Evolutionary conservation across 2,797 vertebrate species (phyloP).

Genomic region (Phoeniculus purpureus): DNA sequence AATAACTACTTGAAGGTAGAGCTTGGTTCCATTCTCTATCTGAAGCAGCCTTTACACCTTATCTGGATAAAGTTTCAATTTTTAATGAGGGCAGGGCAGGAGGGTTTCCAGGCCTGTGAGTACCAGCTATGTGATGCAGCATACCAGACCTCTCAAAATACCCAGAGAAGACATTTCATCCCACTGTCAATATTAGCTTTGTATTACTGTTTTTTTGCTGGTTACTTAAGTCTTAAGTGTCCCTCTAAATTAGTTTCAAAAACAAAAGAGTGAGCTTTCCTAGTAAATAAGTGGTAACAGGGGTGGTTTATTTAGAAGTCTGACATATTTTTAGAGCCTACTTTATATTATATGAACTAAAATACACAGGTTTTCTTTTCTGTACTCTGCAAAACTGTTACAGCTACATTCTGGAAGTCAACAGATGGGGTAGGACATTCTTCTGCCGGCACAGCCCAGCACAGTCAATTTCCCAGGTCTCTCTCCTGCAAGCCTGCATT

Average conservation of each 20-base stretch:
- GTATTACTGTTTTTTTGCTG: background rate
- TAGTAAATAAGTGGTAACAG: background rate
- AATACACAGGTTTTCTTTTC: background rate
- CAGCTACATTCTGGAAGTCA: background rate
- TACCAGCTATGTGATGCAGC: constrained; percentile 31
- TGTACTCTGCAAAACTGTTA: background rate
- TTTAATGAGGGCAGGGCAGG: constrained; percentile 52
- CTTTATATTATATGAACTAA: background rate
- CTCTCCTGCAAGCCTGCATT: background rate
- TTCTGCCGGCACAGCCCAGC: constrained; percentile 6
- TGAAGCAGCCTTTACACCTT: constrained; percentile 33
- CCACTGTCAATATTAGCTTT: constrained; percentile 5
- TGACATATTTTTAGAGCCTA: background rate
- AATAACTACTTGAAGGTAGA: background rate
- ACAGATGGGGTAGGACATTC: background rate
- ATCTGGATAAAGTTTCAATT: constrained; percentile 51
- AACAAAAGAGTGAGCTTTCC: background rate
- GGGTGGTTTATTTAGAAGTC: background rate
- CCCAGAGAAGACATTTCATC: constrained; percentile 16
- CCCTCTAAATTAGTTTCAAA: background rate
- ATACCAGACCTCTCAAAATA: constrained; percentile 43
- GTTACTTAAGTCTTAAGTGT: background rate
- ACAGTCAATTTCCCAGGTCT: constrained; percentile 15
- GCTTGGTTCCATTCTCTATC: background rate
- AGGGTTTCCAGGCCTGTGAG: constrained; percentile 60